A percentile compares a stretch with the other conserved stretches of the same genome.
These are phyloP conservation scores for Linepithema humile DNA, from an alignment of 1,140 invertebrate species.

Conservation along the genomic window DNA sequence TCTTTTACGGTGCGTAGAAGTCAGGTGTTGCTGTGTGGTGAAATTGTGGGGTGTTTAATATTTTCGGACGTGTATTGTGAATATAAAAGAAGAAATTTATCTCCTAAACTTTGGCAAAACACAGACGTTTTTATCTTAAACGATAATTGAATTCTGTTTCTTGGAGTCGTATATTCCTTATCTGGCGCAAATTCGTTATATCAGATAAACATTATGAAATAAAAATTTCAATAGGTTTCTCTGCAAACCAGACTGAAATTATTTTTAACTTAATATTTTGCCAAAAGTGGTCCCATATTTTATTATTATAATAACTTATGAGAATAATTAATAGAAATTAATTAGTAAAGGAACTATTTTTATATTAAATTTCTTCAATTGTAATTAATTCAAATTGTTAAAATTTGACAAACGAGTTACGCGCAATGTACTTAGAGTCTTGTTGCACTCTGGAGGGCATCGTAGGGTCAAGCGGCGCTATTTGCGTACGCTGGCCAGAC, in stretches of 20 bases:
- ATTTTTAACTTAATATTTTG: no score
- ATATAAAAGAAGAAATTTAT: background rate
- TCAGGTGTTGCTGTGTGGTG: background rate
- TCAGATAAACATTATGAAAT: no score
- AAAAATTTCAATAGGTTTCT: background rate
- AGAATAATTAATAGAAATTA: no score
- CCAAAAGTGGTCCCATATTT: no score
- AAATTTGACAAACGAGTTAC: no score
- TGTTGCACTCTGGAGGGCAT: background rate
- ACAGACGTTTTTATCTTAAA: background rate
- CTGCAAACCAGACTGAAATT: no score
- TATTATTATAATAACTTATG: no score
- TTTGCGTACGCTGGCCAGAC: slow-evolving; percentile 29
- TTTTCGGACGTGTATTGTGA: background rate
- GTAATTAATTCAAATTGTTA: no score
- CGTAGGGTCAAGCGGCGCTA: slow-evolving; percentile 7
- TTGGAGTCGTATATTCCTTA: background rate
- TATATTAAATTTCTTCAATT: no score
- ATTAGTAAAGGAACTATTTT: no score
- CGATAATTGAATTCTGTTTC: background rate
- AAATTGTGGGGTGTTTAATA: background rate
- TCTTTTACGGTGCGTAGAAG: background rate
- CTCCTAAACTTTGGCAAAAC: background rate
- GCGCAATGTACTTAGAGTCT: background rate
- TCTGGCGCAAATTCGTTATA: no score